phyloP scores from a whole-genome alignment of 2,888 invertebrate species.

The Parasteatoda lunata region DNA sequence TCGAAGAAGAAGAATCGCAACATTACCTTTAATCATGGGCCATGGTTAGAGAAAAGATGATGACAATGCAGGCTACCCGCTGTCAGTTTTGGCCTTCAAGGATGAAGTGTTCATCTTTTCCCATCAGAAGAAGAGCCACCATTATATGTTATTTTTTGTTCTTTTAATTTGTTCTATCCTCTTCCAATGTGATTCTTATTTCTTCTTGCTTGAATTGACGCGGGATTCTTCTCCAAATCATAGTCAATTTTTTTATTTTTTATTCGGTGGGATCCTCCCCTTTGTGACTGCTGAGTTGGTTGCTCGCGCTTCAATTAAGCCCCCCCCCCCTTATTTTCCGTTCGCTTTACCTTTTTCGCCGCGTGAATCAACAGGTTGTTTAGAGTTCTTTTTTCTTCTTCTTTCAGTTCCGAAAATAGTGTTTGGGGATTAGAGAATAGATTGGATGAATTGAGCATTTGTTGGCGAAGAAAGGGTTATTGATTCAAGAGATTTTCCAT shows the following conservation, averaged over 20 bases:
- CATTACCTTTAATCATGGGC: conserved; percentile 57
- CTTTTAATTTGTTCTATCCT: conserved; percentile 6
- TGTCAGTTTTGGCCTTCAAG: conserved; percentile 44
- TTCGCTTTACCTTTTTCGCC: neutral
- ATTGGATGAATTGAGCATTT: no score
- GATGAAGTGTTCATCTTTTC: conserved; percentile 43
- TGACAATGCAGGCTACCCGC: conserved; percentile 51
- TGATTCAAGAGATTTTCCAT: no score
- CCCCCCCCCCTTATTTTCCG: neutral
- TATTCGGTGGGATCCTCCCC: neutral
- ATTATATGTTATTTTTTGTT: conserved; percentile 5
- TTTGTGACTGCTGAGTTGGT: neutral
- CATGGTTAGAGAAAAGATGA: conserved; percentile 21
- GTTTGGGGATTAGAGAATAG: no score
- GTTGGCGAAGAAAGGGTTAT: no score
- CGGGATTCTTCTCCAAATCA: neutral
- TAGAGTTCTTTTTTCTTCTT: neutral
- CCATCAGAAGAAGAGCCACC: neutral
- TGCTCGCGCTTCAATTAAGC: neutral
- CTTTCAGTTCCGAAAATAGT: neutral
- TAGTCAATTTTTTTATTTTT: conserved; percentile 1
- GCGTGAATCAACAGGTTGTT: neutral
- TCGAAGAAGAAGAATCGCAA: conserved; percentile 22
- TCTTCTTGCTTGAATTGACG: neutral
- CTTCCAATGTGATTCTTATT: neutral